Base-by-base conservation (phyloP, 2,797 vertebrate species). In the Austrolebias charrua region DNA sequence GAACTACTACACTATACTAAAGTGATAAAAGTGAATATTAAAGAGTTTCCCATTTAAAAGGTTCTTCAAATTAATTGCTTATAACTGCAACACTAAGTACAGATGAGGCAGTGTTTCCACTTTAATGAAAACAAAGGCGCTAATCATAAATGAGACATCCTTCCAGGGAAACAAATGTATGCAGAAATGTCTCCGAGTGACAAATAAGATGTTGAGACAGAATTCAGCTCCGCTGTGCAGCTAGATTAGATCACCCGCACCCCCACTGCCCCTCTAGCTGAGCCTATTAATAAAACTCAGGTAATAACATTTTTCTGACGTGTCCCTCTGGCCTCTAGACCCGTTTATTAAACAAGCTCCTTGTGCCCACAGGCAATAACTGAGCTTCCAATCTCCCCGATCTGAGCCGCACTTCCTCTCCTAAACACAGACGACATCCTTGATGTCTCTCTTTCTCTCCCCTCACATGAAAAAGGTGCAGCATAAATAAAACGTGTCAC, bases 221-320 rank as follows among this genome's bases (percentile, higher is more conserved):
- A 81, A 88, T 79, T 75, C 73, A 40, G 42, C 71, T 77, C 47
- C 63, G 56, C 71, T 66, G 79, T 81, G 76, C 73, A 73, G 33
- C 16, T 60, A 67, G 85, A 87, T 88, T 84, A 87, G 73, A 86
- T 78, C 64, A 31, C 59, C 49, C 58, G 10, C 35, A 38, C 71
- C 65, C 73, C 70, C 63, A 8, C 66, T 31, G 59, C 49, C 62
- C 71, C 67, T 75, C 70, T 63, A 81, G 81, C 79, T 62, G 65
- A 58, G 68, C 31, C 82, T 88, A 86, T 90, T 91, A 89, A 90
- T 90, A 86, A 90, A 80, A 84, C 47, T 57, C 57, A 79, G 86
- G 85, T 90, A 87, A 91, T 91, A 86, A 88, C 79, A 88, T 90
- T 87, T 82, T 77, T 82, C 80, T 80, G 85, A 89, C 85, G 80